phyloP scores from a whole-genome alignment of 2,797 vertebrate genomes.

The Manis crassicaudata region DNA sequence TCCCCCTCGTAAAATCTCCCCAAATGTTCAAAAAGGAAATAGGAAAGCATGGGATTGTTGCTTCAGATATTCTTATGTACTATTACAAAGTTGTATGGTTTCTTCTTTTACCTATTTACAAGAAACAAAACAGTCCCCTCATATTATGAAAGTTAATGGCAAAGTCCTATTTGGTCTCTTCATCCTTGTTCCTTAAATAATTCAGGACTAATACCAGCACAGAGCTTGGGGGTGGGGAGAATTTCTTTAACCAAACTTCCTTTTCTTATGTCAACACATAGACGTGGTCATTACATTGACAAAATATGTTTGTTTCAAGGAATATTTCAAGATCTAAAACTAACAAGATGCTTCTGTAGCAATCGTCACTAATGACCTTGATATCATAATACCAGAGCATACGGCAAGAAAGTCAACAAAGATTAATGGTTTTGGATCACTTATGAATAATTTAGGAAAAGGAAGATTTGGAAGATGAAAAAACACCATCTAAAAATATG shows the following conservation, averaged over 20 bases:
- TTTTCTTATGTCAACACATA: slow-evolving; percentile 6
- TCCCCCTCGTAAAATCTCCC: slow-evolving; percentile 38
- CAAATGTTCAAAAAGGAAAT: slow-evolving; percentile 49
- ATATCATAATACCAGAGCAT: neutral
- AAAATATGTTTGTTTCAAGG: slow-evolving; percentile 47
- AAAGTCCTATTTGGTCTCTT: slow-evolving; percentile 41
- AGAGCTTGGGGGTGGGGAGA: neutral
- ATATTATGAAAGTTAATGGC: slow-evolving; percentile 44
- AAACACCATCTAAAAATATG: slow-evolving; percentile 55
- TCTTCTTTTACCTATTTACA: neutral
- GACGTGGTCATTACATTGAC: neutral
- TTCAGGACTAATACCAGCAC: slow-evolving; percentile 26
- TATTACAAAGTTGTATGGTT: neutral
- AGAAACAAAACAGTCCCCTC: slow-evolving; percentile 34
- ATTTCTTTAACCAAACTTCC: slow-evolving; percentile 45
- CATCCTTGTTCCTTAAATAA: slow-evolving; percentile 1
- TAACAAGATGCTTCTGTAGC: slow-evolving; percentile 31
- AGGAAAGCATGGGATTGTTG: neutral
- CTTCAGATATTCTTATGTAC: slow-evolving; percentile 21
- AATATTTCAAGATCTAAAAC: slow-evolving; percentile 52
- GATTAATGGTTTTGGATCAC: neutral
- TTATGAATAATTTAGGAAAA: slow-evolving; percentile 20
- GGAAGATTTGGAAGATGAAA: slow-evolving; percentile 49
- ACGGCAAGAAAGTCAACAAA: slow-evolving; percentile 52
- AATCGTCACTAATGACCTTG: slow-evolving; percentile 16